Evolutionary conservation across 1,140 invertebrate genomes (phyloP).

Genomic region (Vanessa tameamea): DNA sequence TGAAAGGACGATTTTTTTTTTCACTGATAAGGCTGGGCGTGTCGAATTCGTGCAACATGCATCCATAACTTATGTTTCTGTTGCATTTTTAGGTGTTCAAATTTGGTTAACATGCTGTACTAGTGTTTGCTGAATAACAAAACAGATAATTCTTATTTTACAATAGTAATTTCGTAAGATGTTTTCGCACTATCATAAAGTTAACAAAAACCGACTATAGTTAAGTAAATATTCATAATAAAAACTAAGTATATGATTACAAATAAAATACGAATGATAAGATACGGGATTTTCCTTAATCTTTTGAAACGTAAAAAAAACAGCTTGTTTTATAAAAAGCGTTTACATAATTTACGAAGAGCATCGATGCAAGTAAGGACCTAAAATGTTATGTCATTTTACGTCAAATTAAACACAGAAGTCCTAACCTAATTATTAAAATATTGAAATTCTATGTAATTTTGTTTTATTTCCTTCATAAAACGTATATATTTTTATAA

Average conservation of each 20-base stretch:
- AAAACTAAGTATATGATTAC: not conserved
- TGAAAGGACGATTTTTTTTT: constrained; percentile 34
- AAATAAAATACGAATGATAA: not conserved
- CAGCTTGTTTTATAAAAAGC: not conserved
- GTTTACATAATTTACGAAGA: too few species aligned
- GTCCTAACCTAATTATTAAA: too few species aligned
- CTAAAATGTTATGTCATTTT: too few species aligned
- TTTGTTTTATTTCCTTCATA: too few species aligned
- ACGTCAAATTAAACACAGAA: too few species aligned
- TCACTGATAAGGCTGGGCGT: constrained; percentile 21
- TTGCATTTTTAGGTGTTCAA: not conserved
- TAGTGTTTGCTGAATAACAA: not conserved
- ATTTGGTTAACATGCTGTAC: not conserved
- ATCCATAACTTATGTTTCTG: not conserved
- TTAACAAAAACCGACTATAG: not conserved
- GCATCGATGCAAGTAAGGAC: too few species aligned
- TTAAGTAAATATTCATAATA: not conserved
- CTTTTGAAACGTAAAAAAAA: not conserved
- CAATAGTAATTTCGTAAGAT: not conserved
- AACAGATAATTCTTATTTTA: not conserved
- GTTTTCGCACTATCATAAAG: not conserved
- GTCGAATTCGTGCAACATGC: constrained; percentile 2
- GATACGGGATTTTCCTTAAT: constrained; percentile 1
- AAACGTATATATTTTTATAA: too few species aligned
- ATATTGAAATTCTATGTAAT: too few species aligned